These are phyloP conservation scores for Psephotus haematonotus DNA, from an alignment of 2,113 vertebrate species.

Conservation along the genomic window DNA sequence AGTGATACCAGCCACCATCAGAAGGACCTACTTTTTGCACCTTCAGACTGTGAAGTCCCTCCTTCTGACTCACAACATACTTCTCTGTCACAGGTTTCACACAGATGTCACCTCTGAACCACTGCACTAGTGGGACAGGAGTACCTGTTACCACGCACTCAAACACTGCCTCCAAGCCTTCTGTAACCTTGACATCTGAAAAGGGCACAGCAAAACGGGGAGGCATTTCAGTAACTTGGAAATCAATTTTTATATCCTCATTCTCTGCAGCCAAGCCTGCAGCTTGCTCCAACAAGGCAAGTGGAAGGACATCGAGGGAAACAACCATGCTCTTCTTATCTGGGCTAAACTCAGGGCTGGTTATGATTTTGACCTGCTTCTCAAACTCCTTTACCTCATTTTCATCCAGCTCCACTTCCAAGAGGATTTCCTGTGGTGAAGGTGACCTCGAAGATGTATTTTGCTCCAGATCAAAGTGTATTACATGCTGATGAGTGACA, in stretches of 20 bases:
- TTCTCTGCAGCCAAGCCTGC: conserved; percentile 76
- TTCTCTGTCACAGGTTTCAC: conserved; percentile 81
- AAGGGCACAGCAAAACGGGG: conserved; percentile 90
- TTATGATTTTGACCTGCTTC: conserved; percentile 96
- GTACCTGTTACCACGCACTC: conserved; percentile 92
- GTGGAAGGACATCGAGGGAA: conserved; percentile 92
- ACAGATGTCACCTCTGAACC: conserved; percentile 86
- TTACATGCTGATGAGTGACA: conserved; percentile 95
- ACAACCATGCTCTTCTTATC: conserved; percentile 97
- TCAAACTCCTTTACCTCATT: conserved; percentile 96
- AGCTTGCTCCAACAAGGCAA: conserved; percentile 83
- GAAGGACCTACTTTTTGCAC: conserved; percentile 76
- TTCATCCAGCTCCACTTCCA: conserved; percentile 97
- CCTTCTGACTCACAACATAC: conserved; percentile 82
- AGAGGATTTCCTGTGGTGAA: conserved; percentile 96
- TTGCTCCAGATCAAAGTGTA: conserved; percentile 93
- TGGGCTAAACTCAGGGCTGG: conserved; percentile 90
- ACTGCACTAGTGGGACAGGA: conserved; percentile 86
- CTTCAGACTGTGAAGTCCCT: conserved; percentile 87
- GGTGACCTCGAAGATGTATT: conserved; percentile 88
- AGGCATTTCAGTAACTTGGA: conserved; percentile 95
- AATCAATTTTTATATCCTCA: conserved; percentile 89
- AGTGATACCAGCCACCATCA: conserved; percentile 87
- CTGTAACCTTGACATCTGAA: conserved; percentile 83
- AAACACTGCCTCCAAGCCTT: conserved; percentile 86